A percentile compares a stretch with the other conserved stretches of the same genome.
Conservation (phyloP, 2,888 invertebrate genomes). For the Chloromyia formosa region DNA sequence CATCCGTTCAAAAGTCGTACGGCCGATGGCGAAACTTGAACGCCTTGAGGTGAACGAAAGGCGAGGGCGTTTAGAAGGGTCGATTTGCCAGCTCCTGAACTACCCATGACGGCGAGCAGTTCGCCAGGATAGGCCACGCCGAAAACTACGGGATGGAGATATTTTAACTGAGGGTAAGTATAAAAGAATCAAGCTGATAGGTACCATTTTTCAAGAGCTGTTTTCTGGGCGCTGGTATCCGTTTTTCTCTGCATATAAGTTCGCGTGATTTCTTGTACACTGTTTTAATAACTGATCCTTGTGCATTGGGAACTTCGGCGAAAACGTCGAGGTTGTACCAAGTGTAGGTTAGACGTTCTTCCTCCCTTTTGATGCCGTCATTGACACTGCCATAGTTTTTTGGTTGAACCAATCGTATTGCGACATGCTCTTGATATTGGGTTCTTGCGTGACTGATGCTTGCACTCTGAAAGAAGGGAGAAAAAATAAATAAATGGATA, state of each 20-base stretch:
- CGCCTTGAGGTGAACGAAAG: slow-evolving; percentile 76
- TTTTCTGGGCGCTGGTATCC: slow-evolving; percentile 66
- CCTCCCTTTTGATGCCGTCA: not conserved
- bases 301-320: slow-evolving; percentile 68
- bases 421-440: slow-evolving; percentile 16
- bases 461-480: slow-evolving; percentile 13
- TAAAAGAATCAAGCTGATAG: not conserved
- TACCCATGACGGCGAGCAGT: slow-evolving; percentile 86
- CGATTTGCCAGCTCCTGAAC: slow-evolving; percentile 94
- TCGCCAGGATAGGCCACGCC: slow-evolving; percentile 88
- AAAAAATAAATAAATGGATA: too few relatives aligned
- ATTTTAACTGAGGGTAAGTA: not conserved
- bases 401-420: slow-evolving; percentile 24
- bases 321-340: slow-evolving; percentile 85
- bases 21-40: slow-evolving; percentile 69
- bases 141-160: slow-evolving; percentile 67
- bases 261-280: slow-evolving; percentile 66
- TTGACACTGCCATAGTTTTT: slow-evolving; percentile 60
- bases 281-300: slow-evolving; percentile 58
- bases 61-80: slow-evolving; percentile 91
- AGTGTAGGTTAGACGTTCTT: slow-evolving; percentile 72
- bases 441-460: not conserved
- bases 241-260: slow-evolving; percentile 59
- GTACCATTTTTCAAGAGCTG: slow-evolving; percentile 80
- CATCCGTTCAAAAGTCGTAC: slow-evolving; percentile 77